A percentile compares a stretch with the other conserved stretches of the same genome.
phyloP scores from a whole-genome alignment of 2,797 vertebrate species.

The Mus caroli region DNA sequence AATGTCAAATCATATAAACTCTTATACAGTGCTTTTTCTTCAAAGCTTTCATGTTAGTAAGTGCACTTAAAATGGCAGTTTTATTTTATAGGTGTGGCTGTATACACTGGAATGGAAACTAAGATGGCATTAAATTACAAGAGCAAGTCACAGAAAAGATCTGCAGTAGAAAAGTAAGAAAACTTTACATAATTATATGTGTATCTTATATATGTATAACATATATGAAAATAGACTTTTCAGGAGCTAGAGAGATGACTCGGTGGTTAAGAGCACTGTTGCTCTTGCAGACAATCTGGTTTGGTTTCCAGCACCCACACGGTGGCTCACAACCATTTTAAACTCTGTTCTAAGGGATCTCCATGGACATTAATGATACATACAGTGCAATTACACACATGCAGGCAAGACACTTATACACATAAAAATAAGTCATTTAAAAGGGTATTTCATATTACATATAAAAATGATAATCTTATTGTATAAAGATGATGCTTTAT shows the following conservation, averaged over 20 bases:
- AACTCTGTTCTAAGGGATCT: background rate
- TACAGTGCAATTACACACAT: background rate
- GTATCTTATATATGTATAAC: background rate
- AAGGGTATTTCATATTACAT: background rate
- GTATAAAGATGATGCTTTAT: background rate
- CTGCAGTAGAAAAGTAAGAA: conserved; percentile 98
- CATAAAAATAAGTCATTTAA: background rate
- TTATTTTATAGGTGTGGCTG: conserved; percentile 93
- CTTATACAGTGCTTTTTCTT: conserved; percentile 13
- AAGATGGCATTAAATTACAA: conserved; percentile 99
- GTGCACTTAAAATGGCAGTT: conserved; percentile 48
- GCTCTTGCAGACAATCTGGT: background rate
- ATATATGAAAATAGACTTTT: background rate
- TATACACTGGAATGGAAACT: conserved; percentile 99
- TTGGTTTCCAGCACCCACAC: background rate
- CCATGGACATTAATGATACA: background rate
- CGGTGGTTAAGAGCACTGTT: background rate
- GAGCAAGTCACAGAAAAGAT: conserved; percentile 99
- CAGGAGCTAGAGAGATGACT: background rate
- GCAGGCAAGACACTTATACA: background rate
- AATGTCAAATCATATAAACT: background rate
- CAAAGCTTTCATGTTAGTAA: background rate
- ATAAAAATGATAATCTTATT: conserved; percentile 21
- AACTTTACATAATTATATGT: conserved; percentile 35
- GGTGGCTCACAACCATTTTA: background rate